Evolutionary conservation across 2,797 vertebrate genomes (phyloP).

Genomic region (Pteropus rufus): DNA sequence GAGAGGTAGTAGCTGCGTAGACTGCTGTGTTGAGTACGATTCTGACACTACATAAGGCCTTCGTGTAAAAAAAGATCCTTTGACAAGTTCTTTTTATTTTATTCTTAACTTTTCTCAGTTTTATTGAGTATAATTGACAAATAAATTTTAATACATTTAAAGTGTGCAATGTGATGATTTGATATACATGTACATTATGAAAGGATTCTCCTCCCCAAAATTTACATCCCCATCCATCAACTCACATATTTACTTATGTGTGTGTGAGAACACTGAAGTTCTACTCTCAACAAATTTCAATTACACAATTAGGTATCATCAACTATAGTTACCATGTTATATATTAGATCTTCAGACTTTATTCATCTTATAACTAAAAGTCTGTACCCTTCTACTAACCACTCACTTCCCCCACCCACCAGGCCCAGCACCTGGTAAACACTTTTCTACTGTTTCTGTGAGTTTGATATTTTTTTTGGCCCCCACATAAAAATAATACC

Average conservation of each 20-base stretch:
- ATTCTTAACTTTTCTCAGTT: neutral
- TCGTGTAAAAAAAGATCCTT: neutral
- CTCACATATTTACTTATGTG: neutral
- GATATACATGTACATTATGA: neutral
- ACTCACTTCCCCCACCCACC: neutral
- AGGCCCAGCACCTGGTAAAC: neutral
- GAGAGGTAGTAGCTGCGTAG: neutral
- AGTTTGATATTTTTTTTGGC: neutral
- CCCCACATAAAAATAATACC: neutral
- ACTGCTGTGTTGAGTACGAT: neutral
- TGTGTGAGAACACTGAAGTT: neutral
- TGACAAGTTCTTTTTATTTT: neutral
- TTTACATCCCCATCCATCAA: neutral
- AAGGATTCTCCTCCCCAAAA: too few relatives aligned
- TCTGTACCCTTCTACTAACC: neutral
- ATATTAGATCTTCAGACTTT: neutral
- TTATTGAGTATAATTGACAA: neutral
- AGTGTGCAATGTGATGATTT: neutral
- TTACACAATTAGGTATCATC: neutral
- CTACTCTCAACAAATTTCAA: neutral
- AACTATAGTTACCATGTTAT: neutral
- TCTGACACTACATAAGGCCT: neutral
- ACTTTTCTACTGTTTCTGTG: neutral
- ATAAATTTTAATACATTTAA: neutral
- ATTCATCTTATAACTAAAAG: neutral